phyloP scores from a whole-genome alignment of 2,113 vertebrate genomes.

The Andinoacara biseriatus region DNA sequence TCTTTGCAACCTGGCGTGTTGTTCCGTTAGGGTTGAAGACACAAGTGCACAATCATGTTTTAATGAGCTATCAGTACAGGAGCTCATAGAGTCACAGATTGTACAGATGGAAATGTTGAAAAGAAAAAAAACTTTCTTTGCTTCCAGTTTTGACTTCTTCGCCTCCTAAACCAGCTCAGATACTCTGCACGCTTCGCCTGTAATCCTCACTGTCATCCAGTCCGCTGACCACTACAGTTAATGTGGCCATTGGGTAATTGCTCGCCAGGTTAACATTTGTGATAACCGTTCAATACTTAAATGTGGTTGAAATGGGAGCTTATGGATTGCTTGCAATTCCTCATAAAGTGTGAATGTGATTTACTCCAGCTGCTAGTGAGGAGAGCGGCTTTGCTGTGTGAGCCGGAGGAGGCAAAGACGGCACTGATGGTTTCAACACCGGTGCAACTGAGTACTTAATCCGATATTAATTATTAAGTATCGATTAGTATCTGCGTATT shows the following conservation, averaged over 20 bases:
- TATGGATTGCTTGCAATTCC: neutral
- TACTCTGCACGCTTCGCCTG: neutral
- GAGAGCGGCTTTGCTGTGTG: neutral
- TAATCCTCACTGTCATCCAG: neutral
- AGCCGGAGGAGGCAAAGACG: neutral
- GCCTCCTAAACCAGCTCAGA: no score
- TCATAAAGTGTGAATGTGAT: neutral
- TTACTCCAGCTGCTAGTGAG: rapidly evolving
- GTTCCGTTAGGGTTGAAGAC: neutral
- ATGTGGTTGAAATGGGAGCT: neutral
- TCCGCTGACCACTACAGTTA: neutral
- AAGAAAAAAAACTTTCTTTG: neutral
- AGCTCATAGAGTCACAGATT: neutral
- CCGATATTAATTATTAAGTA: neutral
- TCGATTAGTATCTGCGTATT: neutral
- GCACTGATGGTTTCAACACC: neutral
- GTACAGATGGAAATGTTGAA: neutral
- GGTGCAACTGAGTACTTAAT: neutral
- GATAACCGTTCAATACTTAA: neutral
- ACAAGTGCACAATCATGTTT: neutral
- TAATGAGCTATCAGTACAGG: neutral
- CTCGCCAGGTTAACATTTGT: neutral
- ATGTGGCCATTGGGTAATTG: neutral
- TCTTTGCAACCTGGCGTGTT: neutral
- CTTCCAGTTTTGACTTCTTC: neutral